A percentile compares a stretch with the other conserved stretches of the same genome.
Evolutionary conservation across 2,888 invertebrate genomes (phyloP).

Genomic region (Machimus rusticus): DNA sequence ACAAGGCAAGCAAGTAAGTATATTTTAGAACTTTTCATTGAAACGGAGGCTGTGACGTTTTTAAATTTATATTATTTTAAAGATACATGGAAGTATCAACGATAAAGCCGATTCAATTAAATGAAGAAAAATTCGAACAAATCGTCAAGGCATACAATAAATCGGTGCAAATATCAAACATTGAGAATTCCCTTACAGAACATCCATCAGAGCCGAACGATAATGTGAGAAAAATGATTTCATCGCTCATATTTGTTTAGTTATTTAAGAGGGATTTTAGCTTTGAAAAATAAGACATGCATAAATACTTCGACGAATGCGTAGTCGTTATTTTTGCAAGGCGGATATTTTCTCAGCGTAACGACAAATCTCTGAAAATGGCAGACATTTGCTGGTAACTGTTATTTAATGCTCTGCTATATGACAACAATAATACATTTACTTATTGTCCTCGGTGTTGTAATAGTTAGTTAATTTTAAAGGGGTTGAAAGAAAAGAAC

Average conservation of each 20-base stretch:
- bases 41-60: neutral
- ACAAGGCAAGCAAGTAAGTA: slow-evolving; percentile 76
- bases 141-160: neutral
- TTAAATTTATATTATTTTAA: neutral
- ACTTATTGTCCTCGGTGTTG: neutral
- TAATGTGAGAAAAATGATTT: slow-evolving; percentile 53
- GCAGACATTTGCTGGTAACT: neutral
- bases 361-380: neutral
- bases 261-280: neutral
- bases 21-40: neutral
- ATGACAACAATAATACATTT: neutral
- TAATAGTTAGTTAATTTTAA: neutral
- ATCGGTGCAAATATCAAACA: neutral
- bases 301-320: neutral
- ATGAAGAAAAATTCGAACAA: slow-evolving; percentile 53
- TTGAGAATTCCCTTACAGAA: neutral
- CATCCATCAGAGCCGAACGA: slow-evolving; percentile 50
- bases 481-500: neutral
- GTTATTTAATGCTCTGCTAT: neutral
- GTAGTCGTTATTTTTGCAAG: neutral
- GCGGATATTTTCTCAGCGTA: neutral
- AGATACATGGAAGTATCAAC: slow-evolving; percentile 58
- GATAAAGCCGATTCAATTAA: slow-evolving; percentile 54
- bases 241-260: slow-evolving; percentile 51
- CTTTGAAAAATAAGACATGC: neutral